Percentiles rank a stretch among this genome's conserved stretches.
phyloP scores from a whole-genome alignment of 1,140 invertebrate genomes.

The Fopius arisanus region DNA sequence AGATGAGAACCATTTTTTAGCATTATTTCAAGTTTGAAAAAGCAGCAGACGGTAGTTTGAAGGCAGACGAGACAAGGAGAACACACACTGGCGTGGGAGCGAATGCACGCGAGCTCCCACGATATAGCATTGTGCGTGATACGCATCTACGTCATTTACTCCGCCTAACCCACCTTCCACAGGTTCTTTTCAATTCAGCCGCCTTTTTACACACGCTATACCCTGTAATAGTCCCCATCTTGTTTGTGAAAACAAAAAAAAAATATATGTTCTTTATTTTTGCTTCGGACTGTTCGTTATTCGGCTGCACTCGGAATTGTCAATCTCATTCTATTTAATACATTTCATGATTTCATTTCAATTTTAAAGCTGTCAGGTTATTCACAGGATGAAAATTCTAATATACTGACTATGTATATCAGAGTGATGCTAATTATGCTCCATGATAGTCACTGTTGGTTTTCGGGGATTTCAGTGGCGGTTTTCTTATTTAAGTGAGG shows the following conservation, averaged over 20 bases:
- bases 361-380: no score
- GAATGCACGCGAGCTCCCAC: slow-evolving; percentile 58
- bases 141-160: slow-evolving; percentile 32
- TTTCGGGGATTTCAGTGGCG: no score
- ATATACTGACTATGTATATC: no score
- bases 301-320: neutral
- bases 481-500: no score
- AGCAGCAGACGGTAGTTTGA: slow-evolving; percentile 48
- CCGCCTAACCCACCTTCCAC: slow-evolving; percentile 19
- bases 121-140: slow-evolving; percentile 40
- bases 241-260: neutral
- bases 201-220: slow-evolving; percentile 12
- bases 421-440: no score
- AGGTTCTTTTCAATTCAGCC: slow-evolving; percentile 6
- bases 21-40: slow-evolving; percentile 38
- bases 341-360: no score
- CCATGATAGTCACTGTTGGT: no score
- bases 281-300: neutral
- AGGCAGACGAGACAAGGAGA: slow-evolving; percentile 27
- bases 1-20: slow-evolving; percentile 9
- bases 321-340: no score
- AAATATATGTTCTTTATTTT: neutral
- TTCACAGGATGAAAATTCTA: no score
- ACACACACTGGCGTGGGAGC: slow-evolving; percentile 56
- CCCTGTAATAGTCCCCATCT: neutral